Evolutionary conservation across 2,888 invertebrate genomes (phyloP), one percentile per base, ranked within the genome.

Genomic region (Drosophila picticornis): DNA sequence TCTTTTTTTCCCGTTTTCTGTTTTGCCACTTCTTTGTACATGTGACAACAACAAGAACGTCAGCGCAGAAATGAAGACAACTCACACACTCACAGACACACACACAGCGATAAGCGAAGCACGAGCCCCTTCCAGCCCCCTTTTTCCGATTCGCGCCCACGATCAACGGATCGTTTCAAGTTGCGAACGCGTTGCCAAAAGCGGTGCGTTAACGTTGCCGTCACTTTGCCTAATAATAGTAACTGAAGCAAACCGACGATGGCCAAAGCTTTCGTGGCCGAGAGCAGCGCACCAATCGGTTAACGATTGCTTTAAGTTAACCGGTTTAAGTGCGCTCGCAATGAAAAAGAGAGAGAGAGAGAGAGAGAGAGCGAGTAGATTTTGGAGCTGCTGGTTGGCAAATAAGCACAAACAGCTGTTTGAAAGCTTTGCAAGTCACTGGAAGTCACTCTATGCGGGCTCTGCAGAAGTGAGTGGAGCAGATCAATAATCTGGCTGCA

Each of bases 211-310:
- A 75, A 75, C 84, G 80, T 83, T 69, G 80, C 84, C 90, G 83
- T 72, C 80, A 80, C 84, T 91, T 87, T 88, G 80, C 81, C 90
- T 91, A 92, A 91, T 91, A 91, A 87, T 88, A 88, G 81, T 91
- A 91, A 92, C 89, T 85, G 84, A 90, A 90, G 31, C 19, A 25
- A 29, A 5, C 31, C 25, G 36, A 64, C 50, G 58, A 62, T 65
- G 63, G 65, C 56, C 62, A 40, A 72, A 77, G 84, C 81, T 83
- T 75, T 75, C 31, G 9, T 16, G 2, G 11, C n/a, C 43, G 4
- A 55, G 61, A 73, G 60, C 50, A 60, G 60, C 73, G 52, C 52
- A 22, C 43, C 34, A 78, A 80, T 40, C 78, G 78, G 81, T 81
- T 78, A 67, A 71, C 56, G 62, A 59, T 66, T 1, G 29, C 56